Conservation (phyloP, 2,797 vertebrate genomes). For the Lycodopsis pacificus region DNA sequence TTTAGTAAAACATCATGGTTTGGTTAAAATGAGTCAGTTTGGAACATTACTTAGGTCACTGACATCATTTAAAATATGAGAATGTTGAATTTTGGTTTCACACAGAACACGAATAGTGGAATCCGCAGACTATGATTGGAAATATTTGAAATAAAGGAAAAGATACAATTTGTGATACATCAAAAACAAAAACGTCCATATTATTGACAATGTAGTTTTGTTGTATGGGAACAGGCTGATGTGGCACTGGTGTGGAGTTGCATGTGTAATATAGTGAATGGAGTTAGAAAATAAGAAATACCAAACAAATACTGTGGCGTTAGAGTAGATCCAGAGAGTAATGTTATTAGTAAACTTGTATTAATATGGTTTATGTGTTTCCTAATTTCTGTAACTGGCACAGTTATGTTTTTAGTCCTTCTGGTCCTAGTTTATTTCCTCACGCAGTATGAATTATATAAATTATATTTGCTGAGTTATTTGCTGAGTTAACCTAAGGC, state of each 20-base stretch:
- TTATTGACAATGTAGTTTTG: not conserved
- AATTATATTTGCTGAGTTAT: not conserved
- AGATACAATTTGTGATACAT: not conserved
- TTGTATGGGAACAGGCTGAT: not conserved
- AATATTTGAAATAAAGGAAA: no score
- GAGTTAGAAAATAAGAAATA: not conserved
- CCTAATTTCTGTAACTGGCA: not conserved
- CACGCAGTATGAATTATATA: not conserved
- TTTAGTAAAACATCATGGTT: no score
- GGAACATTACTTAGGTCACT: no score
- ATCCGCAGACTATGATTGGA: no score
- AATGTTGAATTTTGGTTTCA: no score
- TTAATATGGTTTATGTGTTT: not conserved
- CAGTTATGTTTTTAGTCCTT: slow-evolving; percentile 1
- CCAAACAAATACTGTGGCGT: not conserved
- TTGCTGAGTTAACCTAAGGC: not conserved
- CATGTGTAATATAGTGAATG: not conserved
- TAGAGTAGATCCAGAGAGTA: not conserved
- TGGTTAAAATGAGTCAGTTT: no score
- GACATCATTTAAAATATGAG: no score
- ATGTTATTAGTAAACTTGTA: not conserved
- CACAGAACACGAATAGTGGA: no score
- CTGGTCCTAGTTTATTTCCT: not conserved
- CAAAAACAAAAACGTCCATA: not conserved
- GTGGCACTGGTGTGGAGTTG: not conserved